Evolutionary conservation across 2,797 vertebrate genomes (phyloP).

Genomic region (Mormyrus proboscirostris): DNA sequence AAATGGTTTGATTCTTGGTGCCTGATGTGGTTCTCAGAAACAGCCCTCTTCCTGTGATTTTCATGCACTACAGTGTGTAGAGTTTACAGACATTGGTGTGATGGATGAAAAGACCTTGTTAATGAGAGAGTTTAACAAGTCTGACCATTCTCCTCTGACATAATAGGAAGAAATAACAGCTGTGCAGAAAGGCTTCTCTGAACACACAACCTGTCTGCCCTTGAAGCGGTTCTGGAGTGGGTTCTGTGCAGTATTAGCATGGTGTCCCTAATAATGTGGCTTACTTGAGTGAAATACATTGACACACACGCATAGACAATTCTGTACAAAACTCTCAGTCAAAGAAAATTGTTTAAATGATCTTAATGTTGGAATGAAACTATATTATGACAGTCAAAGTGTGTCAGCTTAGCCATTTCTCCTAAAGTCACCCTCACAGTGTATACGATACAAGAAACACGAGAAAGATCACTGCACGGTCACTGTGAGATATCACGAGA

Average conservation of each 20-base stretch:
- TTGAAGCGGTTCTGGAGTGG: neutral
- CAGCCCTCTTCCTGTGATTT: neutral
- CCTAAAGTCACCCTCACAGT: neutral
- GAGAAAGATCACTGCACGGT: neutral
- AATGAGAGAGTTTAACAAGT: neutral
- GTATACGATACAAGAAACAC: neutral
- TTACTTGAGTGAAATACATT: neutral
- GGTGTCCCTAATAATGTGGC: neutral
- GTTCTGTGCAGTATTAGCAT: neutral
- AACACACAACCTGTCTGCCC: neutral
- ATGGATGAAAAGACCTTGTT: neutral
- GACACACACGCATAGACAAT: neutral
- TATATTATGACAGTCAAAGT: neutral
- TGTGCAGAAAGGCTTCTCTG: neutral
- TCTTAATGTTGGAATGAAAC: neutral
- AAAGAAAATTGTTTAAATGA: neutral
- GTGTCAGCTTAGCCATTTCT: neutral
- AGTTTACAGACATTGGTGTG: neutral
- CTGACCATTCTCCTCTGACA: neutral
- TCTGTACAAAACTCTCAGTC: neutral
- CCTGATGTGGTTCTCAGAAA: neutral
- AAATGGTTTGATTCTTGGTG: neutral
- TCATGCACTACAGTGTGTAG: neutral
- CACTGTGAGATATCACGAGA: neutral
- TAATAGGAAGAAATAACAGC: neutral